Base-by-base conservation (phyloP, 2,797 vertebrate genomes). In the Sorex maritimensis region DNA sequence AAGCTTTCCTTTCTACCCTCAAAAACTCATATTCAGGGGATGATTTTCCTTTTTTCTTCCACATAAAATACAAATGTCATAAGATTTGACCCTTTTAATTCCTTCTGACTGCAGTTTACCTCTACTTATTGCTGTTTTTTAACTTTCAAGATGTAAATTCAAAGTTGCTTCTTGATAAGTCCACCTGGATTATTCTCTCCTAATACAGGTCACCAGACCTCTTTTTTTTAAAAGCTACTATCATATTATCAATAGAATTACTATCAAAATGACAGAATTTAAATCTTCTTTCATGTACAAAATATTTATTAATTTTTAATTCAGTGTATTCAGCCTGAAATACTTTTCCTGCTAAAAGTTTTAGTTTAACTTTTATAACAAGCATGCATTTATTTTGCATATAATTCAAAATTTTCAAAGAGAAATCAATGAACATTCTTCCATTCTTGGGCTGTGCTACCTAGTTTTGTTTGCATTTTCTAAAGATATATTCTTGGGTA, bases 341-440 rank as follows among this genome's bases (percentile, higher is more conserved):
- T 68, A 49, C 12, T 65, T 94, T 61, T 2, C 14, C 73, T 77
- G 15, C 92, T 69, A 58, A 24, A 61, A 41, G 74, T 85, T 81
- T 83, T 2, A 61, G 38, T 77, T 88, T 38, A 82, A 69, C 34
- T 88, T 93, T 92, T 90, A 12, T 15, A 91, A 85, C 84, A 85
- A 17, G 55, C 19, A 81, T 86, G n/a, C 9, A 46, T 87, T 94
- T 30, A 83, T 65, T 81, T 55, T 77, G 52, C 55, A 61, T 11
- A 86, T 73, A 83, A 90, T 74, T 85, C 17, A 65, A 69, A 77
- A 88, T 61, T 5, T 26, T 79, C 17, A 46, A 91, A 63, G 38
- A 82, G 46, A 82, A 85, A 65, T 80, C 41, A 38, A 11, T 89
- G 28, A 80, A n/a, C 13, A 77, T 81, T 79, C 13, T 92, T 81